Conservation (phyloP, 2,888 invertebrate species). For the Pseudolycoriella hygida region DNA sequence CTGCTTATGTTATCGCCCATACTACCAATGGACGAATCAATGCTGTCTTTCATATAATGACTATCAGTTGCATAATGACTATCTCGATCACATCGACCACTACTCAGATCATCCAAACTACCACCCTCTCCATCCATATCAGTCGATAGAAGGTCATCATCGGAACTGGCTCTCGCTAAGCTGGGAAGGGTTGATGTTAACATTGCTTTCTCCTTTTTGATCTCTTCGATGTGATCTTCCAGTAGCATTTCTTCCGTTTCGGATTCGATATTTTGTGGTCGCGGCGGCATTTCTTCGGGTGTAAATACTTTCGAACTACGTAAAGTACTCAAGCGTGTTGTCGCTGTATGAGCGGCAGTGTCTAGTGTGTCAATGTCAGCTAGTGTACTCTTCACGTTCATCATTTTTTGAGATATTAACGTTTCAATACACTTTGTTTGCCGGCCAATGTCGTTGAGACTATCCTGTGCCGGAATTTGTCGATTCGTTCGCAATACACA, state of each 20-base stretch:
- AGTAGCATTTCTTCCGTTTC: constrained; percentile 59
- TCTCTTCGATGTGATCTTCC: constrained; percentile 62
- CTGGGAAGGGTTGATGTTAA: constrained; percentile 64
- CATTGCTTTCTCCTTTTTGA: constrained; percentile 64
- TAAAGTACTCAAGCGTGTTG: constrained; percentile 57
- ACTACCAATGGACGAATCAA: constrained; percentile 15
- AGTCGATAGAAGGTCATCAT: constrained; percentile 70
- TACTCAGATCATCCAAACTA: constrained; percentile 39
- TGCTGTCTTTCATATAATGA: constrained; percentile 14
- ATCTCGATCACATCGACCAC: constrained; percentile 12
- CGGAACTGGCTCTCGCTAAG: constrained; percentile 66
- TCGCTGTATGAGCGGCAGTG: constrained; percentile 69
- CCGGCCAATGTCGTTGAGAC: constrained; percentile 73
- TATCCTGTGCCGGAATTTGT: constrained; percentile 76
- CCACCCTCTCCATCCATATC: constrained; percentile 58
- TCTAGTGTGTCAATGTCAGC: constrained; percentile 84
- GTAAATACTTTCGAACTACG: constrained; percentile 54
- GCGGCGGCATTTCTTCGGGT: constrained; percentile 21
- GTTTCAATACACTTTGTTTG: constrained; percentile 84
- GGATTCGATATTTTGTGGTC: constrained; percentile 24
- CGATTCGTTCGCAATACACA: constrained; percentile 81
- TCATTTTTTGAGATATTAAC: constrained; percentile 71
- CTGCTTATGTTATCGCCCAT: constrained; percentile 11
- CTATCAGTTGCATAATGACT: constrained; percentile 11
- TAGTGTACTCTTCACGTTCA: constrained; percentile 66